phyloP scores from a whole-genome alignment of 2,797 vertebrate genomes.

The Coccyzus lansbergi region DNA sequence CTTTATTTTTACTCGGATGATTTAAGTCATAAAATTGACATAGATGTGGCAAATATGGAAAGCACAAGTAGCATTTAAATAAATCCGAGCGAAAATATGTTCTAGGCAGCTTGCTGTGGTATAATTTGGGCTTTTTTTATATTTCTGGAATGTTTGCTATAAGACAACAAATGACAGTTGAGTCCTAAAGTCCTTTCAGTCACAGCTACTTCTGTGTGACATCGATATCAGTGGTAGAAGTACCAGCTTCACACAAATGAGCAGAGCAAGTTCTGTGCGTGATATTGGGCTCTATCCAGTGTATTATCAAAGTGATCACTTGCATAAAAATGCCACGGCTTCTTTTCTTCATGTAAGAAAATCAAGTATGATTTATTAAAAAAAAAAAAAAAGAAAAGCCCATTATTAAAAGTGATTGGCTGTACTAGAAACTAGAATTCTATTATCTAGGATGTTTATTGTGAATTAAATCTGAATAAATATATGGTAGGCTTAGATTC shows the following conservation, averaged over 20 bases:
- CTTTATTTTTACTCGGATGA: neutral
- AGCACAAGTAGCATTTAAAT: neutral
- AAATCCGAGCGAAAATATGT: neutral
- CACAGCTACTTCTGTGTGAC: neutral
- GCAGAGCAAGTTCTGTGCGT: neutral
- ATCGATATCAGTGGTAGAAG: neutral
- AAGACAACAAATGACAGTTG: neutral
- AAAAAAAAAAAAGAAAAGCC: neutral
- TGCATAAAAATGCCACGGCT: neutral
- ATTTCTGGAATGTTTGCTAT: neutral
- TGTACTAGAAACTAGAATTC: neutral
- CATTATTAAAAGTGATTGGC: conserved; percentile 22
- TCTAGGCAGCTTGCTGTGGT: neutral
- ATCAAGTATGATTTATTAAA: conserved; percentile 10
- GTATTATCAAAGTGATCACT: neutral
- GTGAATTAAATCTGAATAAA: neutral
- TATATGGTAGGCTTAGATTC: neutral
- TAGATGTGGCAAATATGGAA: neutral
- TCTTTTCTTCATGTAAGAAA: conserved; percentile 10
- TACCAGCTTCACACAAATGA: neutral
- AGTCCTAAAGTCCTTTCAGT: neutral
- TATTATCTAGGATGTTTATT: conserved; percentile 12
- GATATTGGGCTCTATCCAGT: neutral
- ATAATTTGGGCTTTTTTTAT: neutral
- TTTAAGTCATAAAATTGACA: neutral